Conservation (phyloP, 2,888 invertebrate genomes). For the Drosophila birchii region DNA sequence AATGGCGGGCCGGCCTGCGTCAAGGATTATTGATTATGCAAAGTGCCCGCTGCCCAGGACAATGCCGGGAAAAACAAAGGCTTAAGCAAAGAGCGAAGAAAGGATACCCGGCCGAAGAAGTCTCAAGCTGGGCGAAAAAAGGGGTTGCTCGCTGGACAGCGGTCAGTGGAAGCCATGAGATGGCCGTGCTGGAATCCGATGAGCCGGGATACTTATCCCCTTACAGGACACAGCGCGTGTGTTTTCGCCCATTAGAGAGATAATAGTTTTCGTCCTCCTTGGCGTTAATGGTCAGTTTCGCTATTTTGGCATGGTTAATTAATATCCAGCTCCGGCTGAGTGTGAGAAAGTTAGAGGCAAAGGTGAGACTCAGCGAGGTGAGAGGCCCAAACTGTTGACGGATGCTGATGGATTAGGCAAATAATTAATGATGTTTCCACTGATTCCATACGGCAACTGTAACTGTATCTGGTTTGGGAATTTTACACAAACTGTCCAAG, state of each 20-base stretch:
- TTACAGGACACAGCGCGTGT: constrained; percentile 77
- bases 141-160: constrained; percentile 62
- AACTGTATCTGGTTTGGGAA: constrained; percentile 55
- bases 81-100: constrained; percentile 73
- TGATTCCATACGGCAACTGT: constrained; percentile 7
- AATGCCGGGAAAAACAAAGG: constrained; percentile 76
- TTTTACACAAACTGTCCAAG: constrained; percentile 60
- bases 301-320: constrained; percentile 83
- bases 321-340: constrained; percentile 63
- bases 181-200: constrained; percentile 60
- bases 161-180: constrained; percentile 66
- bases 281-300: constrained; percentile 81
- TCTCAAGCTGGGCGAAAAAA: constrained; percentile 56
- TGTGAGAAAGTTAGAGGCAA: constrained; percentile 79
- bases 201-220: constrained; percentile 73
- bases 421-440: constrained; percentile 78
- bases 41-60: constrained; percentile 73
- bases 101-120: constrained; percentile 38
- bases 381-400: constrained; percentile 63
- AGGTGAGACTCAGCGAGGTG: constrained; percentile 52
- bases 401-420: constrained; percentile 79
- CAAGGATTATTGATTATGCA: constrained; percentile 85
- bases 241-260: constrained; percentile 84
- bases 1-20: constrained; percentile 77
- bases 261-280: constrained; percentile 72